Evolutionary conservation across 2,797 vertebrate species (phyloP).

Genomic region (Lepidocolaptes lacrymiger): DNA sequence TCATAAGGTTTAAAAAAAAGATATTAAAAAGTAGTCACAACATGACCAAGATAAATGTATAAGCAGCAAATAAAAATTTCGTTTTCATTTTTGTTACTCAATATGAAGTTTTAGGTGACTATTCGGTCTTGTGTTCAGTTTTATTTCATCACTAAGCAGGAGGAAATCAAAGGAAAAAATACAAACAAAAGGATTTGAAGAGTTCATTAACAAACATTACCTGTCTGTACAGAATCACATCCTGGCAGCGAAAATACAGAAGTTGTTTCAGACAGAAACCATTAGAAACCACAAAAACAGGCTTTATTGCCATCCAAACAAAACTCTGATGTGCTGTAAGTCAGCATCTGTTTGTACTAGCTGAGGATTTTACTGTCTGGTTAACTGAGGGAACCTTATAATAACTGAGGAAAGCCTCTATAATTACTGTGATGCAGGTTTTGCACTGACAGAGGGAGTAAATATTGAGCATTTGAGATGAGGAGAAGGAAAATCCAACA

Average conservation of each 20-base stretch:
- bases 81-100: background rate
- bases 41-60: background rate
- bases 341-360: background rate
- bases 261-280: background rate
- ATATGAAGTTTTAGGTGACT: background rate
- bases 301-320: background rate
- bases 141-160: background rate
- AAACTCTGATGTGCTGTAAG: background rate
- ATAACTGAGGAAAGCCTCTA: background rate
- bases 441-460: background rate
- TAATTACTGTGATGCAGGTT: background rate
- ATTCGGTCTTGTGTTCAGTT: background rate
- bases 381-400: background rate
- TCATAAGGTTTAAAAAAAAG: fast-evolving
- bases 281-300: background rate
- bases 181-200: background rate
- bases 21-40: background rate
- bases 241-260: background rate
- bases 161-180: background rate
- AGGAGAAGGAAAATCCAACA: background rate
- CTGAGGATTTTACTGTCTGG: background rate
- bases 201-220: background rate
- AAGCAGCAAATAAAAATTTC: background rate
- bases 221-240: background rate
- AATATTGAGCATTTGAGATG: background rate